Evolutionary conservation across 2,113 vertebrate species (phyloP).

Genomic region (Meriones unguiculatus): DNA sequence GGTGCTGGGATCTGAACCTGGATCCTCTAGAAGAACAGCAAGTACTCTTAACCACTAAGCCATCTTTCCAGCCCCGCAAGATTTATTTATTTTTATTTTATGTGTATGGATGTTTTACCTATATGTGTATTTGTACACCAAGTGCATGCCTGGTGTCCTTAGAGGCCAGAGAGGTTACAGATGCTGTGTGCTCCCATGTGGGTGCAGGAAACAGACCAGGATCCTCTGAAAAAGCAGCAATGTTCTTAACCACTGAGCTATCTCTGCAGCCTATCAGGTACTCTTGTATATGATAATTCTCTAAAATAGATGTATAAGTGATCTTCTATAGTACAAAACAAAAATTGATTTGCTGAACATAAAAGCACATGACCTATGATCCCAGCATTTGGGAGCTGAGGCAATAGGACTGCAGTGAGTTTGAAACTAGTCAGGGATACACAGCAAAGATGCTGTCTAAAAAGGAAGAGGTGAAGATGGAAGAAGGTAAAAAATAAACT

Average conservation of each 20-base stretch:
- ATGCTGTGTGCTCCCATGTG: not conserved
- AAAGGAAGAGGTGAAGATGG: not conserved
- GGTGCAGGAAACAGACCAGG: not conserved
- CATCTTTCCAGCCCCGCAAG: not conserved
- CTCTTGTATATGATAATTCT: not conserved
- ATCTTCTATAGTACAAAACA: not conserved
- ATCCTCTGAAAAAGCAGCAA: not conserved
- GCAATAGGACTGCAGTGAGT: not conserved
- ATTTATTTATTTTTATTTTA: not conserved
- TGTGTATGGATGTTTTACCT: not conserved
- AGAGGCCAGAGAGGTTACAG: not conserved
- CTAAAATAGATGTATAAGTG: not conserved
- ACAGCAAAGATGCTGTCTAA: not conserved
- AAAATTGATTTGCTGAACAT: not conserved
- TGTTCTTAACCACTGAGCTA: not conserved
- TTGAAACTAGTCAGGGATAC: not conserved
- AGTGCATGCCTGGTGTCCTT: not conserved
- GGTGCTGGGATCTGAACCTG: not conserved
- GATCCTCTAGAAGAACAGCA: not conserved
- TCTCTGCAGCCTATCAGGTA: not conserved
- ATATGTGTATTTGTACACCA: not conserved
- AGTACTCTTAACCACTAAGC: not conserved
- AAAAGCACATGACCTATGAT: not conserved
- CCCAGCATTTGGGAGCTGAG: not conserved
- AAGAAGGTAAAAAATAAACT: not conserved